These are phyloP conservation scores for Prunella fulvescens DNA, from an alignment of 2,113 vertebrate species.

Conservation along the genomic window DNA sequence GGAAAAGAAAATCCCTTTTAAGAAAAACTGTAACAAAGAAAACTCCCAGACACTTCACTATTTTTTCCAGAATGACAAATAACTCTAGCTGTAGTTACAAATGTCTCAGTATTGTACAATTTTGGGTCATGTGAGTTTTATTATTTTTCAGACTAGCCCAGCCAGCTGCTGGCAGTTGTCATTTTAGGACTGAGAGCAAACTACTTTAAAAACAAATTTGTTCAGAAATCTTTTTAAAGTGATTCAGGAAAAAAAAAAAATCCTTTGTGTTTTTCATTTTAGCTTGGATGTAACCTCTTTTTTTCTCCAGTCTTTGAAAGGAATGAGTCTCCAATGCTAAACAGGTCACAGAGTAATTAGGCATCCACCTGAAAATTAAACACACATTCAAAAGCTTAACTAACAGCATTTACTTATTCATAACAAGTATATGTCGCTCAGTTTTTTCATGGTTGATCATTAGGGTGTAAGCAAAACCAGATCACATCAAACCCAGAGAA, in stretches of 20 bases:
- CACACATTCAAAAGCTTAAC: constrained; percentile 33
- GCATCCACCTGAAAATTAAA: constrained; percentile 53
- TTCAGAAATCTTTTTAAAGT: not conserved
- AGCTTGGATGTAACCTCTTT: constrained; percentile 4
- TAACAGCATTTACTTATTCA: constrained; percentile 23
- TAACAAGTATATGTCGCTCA: not conserved
- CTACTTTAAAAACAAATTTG: not conserved
- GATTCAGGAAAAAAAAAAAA: not conserved
- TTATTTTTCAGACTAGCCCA: constrained; percentile 17
- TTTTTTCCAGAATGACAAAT: constrained; percentile 17
- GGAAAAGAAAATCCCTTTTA: not conserved
- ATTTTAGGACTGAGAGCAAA: not conserved
- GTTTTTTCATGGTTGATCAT: not conserved
- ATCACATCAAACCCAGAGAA: not conserved
- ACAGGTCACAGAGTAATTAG: constrained; percentile 31
- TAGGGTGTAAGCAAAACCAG: not conserved
- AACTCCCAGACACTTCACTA: not conserved
- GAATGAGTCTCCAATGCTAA: constrained; percentile 44
- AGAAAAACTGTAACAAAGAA: constrained; percentile 32
- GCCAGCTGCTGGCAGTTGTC: not conserved
- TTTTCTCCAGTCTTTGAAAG: not conserved
- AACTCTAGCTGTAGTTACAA: constrained; percentile 12
- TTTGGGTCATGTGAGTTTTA: constrained; percentile 23
- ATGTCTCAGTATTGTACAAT: not conserved
- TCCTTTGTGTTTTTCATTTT: not conserved